A percentile compares a stretch with the other conserved stretches of the same genome.
phyloP scores from a whole-genome alignment of 2,113 vertebrate species.

The Sphaerodactylus townsendi region DNA sequence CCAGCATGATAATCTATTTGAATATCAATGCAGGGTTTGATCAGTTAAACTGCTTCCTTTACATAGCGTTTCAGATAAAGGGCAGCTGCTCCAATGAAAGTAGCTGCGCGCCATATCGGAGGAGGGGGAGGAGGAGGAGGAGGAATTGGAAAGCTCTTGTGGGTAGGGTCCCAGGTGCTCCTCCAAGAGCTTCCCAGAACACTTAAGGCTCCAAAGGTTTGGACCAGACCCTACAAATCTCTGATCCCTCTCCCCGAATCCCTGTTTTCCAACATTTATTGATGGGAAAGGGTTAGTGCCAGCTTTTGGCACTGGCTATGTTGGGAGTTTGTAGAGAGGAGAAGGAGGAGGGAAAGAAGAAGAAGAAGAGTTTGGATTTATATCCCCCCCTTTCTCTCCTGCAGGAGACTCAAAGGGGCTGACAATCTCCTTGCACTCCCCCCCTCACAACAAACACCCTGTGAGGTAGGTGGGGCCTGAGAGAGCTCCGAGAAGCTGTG shows the following conservation, averaged over 20 bases:
- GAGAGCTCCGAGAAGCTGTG: too few species aligned
- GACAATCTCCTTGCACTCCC: too few species aligned
- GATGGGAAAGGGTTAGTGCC: background rate
- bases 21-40: constrained; percentile 70
- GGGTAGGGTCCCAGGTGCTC: constrained; percentile 21
- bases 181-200: background rate
- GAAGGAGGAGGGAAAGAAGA: too few species aligned
- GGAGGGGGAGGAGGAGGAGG: too few species aligned
- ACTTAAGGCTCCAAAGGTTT: too few species aligned
- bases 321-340: background rate
- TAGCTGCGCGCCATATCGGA: constrained; percentile 15
- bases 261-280: background rate
- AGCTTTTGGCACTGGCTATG: accelerated
- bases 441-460: too few species aligned
- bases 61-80: constrained; percentile 69
- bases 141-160: constrained; percentile 30
- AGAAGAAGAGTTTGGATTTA: too few species aligned
- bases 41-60: constrained; percentile 66
- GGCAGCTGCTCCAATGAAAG: constrained; percentile 44
- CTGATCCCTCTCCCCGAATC: background rate
- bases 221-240: constrained; percentile 1
- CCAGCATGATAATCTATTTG: constrained; percentile 71
- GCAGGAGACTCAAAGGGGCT: too few species aligned
- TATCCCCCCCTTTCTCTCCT: too few species aligned
- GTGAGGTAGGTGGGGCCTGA: too few species aligned